Conservation (phyloP, 2,797 vertebrate species). For the Oryzias dopingdopingensis region DNA sequence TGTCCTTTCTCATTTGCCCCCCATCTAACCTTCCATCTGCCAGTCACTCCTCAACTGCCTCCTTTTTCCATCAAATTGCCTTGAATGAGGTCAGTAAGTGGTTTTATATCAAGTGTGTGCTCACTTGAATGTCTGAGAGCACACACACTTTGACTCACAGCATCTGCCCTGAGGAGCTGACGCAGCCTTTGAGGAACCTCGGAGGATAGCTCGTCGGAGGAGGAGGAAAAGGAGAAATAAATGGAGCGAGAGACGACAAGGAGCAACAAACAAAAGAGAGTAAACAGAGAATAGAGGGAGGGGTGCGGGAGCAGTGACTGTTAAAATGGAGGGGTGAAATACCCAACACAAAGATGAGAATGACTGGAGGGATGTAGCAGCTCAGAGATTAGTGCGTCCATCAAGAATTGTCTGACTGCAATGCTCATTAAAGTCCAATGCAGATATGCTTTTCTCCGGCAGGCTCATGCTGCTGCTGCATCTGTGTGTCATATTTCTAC, state of each 20-base stretch:
- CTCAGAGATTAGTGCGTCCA: conserved; percentile 47
- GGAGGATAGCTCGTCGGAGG: not conserved
- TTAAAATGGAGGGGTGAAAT: not conserved
- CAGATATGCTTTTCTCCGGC: conserved; percentile 22
- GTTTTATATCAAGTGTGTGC: conserved; percentile 14
- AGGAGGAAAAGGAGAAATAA: conserved; percentile 14
- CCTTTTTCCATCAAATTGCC: conserved; percentile 6
- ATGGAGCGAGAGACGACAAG: conserved; percentile 5
- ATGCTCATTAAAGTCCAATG: conserved; percentile 54
- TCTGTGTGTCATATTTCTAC: not conserved
- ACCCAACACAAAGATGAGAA: not conserved
- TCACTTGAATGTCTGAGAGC: conserved; percentile 5
- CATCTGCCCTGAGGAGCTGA: conserved; percentile 28
- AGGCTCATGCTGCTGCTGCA: conserved; percentile 15
- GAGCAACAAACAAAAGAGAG: conserved; percentile 3
- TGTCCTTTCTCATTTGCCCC: conserved; percentile 5
- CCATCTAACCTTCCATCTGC: not conserved
- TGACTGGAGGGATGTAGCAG: conserved; percentile 35
- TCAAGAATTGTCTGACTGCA: conserved; percentile 49
- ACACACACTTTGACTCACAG: not conserved
- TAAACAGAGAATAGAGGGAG: not conserved
- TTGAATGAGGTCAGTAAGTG: conserved; percentile 17
- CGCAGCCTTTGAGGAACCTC: conserved; percentile 18
- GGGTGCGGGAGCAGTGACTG: not conserved
- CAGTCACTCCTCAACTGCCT: not conserved